A percentile compares a stretch with the other conserved stretches of the same genome.
These are phyloP conservation scores for Remorina albescens DNA, from an alignment of 2,797 vertebrate genomes.

Conservation along the genomic window DNA sequence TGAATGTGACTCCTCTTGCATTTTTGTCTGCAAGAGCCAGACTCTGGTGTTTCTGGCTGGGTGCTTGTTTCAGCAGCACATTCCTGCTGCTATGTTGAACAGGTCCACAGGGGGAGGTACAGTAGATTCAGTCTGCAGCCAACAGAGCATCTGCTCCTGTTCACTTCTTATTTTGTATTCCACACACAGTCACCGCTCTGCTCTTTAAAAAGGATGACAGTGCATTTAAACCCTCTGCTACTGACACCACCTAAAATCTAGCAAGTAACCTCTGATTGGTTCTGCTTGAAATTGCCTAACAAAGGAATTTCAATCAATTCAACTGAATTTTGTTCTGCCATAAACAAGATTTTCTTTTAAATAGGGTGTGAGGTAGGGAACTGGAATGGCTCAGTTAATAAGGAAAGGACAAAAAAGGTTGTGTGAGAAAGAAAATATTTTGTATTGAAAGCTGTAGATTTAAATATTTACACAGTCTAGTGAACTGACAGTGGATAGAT, in stretches of 20 bases:
- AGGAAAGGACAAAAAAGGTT: background rate
- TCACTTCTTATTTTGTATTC: constrained; percentile 27
- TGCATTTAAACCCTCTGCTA: constrained; percentile 24
- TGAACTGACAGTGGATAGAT: background rate
- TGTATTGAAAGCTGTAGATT: background rate
- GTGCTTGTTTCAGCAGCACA: constrained; percentile 13
- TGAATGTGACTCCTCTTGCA: background rate
- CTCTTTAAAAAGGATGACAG: constrained; percentile 12
- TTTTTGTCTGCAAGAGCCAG: constrained; percentile 1
- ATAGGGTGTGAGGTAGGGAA: background rate
- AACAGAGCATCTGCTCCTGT: constrained; percentile 17
- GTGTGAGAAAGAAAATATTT: background rate
- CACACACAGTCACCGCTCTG: background rate
- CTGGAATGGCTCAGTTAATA: background rate
- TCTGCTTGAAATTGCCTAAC: background rate
- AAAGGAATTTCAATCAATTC: background rate
- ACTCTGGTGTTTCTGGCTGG: constrained; percentile 12
- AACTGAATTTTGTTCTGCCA: background rate
- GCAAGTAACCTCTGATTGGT: background rate
- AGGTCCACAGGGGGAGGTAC: constrained; percentile 31
- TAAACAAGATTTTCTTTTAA: no score
- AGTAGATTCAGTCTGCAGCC: constrained; percentile 9
- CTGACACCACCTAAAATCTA: background rate
- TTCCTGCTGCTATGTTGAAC: constrained; percentile 28
- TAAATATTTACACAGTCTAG: background rate